Conservation (phyloP, 2,113 vertebrate genomes). For the Litocranius walleri region DNA sequence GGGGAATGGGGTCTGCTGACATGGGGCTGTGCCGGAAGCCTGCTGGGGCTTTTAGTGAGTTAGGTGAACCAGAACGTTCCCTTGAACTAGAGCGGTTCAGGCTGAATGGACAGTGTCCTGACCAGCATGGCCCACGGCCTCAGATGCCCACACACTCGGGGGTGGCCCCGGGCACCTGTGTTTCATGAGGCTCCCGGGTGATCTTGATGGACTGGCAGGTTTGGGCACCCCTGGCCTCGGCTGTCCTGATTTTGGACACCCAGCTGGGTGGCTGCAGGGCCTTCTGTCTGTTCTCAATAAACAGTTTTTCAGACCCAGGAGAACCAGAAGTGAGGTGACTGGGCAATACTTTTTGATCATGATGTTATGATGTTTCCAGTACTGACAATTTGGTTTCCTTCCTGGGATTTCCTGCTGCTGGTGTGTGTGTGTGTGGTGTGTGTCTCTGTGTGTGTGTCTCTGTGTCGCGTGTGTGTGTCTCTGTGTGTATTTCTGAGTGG, state of each 20-base stretch:
- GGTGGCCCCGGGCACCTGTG: too few relatives aligned
- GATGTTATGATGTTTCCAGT: neutral
- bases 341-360: neutral
- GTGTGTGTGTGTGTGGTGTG: too few relatives aligned
- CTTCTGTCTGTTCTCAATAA: neutral
- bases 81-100: neutral
- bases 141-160: fast-evolving
- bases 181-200: neutral
- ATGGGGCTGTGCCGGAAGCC: neutral
- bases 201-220: neutral
- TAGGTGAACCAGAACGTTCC: neutral
- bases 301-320: neutral
- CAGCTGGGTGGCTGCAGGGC: neutral
- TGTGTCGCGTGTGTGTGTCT: too few relatives aligned
- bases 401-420: neutral
- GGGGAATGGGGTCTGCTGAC: fast-evolving
- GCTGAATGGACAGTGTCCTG: neutral
- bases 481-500: too few relatives aligned
- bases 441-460: fast-evolving
- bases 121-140: fast-evolving
- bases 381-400: neutral
- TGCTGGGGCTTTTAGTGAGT: neutral
- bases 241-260: neutral
- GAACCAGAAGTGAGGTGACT: neutral
- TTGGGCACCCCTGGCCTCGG: neutral